These are phyloP conservation scores for Masticophis lateralis DNA, from an alignment of 2,797 vertebrate species.

Conservation along the genomic window DNA sequence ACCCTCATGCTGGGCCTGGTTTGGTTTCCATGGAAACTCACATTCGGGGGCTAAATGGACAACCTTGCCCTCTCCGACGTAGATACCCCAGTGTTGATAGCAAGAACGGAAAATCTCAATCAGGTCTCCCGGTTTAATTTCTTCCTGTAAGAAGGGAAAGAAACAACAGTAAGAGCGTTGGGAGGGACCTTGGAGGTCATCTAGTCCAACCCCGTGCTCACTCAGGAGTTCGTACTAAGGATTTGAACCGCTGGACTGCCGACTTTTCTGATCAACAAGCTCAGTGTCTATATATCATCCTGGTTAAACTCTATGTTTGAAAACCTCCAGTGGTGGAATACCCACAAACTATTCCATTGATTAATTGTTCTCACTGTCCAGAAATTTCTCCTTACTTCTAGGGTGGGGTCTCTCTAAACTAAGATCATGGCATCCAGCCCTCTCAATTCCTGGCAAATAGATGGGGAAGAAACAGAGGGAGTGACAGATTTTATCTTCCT, in stretches of 20 bases:
- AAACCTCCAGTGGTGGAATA: neutral
- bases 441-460: no score
- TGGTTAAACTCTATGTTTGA: neutral
- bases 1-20: neutral
- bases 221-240: no score
- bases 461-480: no score
- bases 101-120: slow-evolving; percentile 68
- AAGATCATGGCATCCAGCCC: no score
- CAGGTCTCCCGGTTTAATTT: slow-evolving; percentile 66
- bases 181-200: neutral
- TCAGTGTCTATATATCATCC: neutral
- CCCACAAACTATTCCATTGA: neutral
- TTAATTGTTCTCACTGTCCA: neutral
- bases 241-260: no score
- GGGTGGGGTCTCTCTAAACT: neutral
- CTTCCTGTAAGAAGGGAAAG: slow-evolving; percentile 42
- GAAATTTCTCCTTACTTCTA: neutral
- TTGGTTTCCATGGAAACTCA: slow-evolving; percentile 44
- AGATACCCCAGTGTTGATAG: slow-evolving; percentile 70
- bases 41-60: slow-evolving; percentile 65
- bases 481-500: no score
- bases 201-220: no score
- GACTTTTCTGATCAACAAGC: no score
- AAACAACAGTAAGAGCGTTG: neutral
- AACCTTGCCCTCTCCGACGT: slow-evolving; percentile 66